These are phyloP conservation scores for Scleropages formosus DNA, from an alignment of 2,797 vertebrate genomes.

Conservation along the genomic window DNA sequence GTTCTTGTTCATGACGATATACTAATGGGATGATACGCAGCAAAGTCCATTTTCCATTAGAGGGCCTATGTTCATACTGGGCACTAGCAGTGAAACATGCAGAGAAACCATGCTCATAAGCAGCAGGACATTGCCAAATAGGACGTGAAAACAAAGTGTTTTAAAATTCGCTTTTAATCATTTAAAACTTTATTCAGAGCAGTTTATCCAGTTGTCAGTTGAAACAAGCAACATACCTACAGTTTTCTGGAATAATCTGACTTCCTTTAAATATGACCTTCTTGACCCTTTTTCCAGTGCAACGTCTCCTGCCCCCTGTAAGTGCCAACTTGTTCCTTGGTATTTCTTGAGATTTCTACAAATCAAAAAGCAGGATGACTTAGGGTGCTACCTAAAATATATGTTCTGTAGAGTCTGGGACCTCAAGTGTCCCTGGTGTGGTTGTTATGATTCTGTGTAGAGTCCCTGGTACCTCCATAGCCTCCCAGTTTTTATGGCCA, in stretches of 20 bases:
- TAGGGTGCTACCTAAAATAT: neutral
- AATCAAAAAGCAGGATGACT: neutral
- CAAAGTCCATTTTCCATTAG: neutral
- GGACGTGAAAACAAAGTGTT: neutral
- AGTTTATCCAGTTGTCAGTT: neutral
- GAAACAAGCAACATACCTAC: neutral
- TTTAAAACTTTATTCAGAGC: neutral
- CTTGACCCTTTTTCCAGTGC: neutral
- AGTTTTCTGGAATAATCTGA: neutral
- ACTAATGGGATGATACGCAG: neutral
- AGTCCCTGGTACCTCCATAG: neutral
- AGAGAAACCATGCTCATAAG: neutral
- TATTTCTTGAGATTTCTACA: neutral
- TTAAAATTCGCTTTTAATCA: no score
- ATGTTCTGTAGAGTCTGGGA: no score
- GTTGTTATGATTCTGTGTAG: no score
- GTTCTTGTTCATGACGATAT: neutral
- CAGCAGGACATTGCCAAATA: neutral
- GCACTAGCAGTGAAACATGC: neutral
- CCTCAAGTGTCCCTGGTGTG: no score
- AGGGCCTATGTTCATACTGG: no score
- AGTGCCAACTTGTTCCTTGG: neutral
- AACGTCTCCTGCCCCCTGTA: neutral
- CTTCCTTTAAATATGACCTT: neutral
- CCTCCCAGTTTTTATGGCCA: neutral